Evolutionary conservation across 2,113 vertebrate genomes (phyloP).

Genomic region (Cromileptes altivelis): DNA sequence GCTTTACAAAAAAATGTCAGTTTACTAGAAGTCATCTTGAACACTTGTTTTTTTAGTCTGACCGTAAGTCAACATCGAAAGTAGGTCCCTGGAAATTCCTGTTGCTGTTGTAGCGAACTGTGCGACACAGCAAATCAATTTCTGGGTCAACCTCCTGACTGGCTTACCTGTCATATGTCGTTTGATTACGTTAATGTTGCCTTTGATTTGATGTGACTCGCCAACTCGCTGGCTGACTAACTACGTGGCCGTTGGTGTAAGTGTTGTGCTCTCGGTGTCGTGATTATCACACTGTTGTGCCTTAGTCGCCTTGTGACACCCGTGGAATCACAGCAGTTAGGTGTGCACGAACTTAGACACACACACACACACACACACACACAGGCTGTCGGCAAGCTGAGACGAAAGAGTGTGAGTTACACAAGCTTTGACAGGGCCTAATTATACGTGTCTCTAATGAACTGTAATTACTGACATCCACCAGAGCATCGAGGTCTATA

Average conservation of each 20-base stretch:
- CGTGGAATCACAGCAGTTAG: conserved; percentile 44
- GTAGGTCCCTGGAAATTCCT: conserved; percentile 50
- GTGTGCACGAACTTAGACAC: conserved; percentile 37
- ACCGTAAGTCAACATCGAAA: conserved; percentile 20
- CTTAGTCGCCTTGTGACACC: conserved; percentile 64
- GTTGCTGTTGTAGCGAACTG: not conserved
- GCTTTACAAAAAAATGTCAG: not conserved
- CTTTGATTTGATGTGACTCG: conserved; percentile 24
- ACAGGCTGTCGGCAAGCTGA: conserved; percentile 61
- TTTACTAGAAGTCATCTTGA: conserved; percentile 14
- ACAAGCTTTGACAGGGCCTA: conserved; percentile 80
- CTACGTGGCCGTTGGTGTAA: not conserved
- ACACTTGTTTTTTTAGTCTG: conserved; percentile 20
- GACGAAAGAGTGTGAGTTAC: conserved; percentile 72
- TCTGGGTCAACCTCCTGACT: conserved; percentile 36
- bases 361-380: conserved; percentile 29
- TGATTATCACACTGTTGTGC: conserved; percentile 54
- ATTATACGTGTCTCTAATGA: conserved; percentile 84
- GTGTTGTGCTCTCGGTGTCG: conserved; percentile 16
- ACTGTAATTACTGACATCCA: conserved; percentile 85
- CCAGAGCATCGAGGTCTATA: conserved; percentile 77
- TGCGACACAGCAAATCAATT: conserved; percentile 31
- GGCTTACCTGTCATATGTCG: conserved; percentile 37
- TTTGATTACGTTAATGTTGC: conserved; percentile 26
- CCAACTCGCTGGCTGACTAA: conserved; percentile 14